A percentile compares a stretch with the other conserved stretches of the same genome.
phyloP scores from a whole-genome alignment of 1,140 invertebrate species.

The Ostrea edulis region DNA sequence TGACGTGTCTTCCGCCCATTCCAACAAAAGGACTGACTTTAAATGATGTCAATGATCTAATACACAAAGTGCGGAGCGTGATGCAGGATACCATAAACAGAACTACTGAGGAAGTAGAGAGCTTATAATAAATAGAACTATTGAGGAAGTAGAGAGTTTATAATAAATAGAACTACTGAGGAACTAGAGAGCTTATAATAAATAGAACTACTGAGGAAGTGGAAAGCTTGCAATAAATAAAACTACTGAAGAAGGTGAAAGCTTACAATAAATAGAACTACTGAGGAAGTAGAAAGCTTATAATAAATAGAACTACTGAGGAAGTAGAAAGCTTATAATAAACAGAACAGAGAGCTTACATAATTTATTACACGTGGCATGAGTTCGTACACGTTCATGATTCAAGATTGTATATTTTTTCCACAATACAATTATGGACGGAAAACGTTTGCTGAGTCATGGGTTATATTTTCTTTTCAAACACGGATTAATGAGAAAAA shows the following conservation, averaged over 20 bases:
- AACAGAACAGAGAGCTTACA: not conserved
- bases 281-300: not conserved
- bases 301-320: too few relatives aligned
- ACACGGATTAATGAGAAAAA: too few relatives aligned
- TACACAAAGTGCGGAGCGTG: not conserved
- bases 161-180: too few relatives aligned
- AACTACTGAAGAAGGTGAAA: not conserved
- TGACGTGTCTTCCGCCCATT: conserved; percentile 12
- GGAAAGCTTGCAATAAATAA: too few relatives aligned
- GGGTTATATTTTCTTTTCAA: too few relatives aligned
- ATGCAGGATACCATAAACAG: not conserved
- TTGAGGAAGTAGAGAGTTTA: not conserved
- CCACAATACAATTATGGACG: too few relatives aligned
- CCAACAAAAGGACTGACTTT: not conserved
- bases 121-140: too few relatives aligned
- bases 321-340: too few relatives aligned
- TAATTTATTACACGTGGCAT: not conserved
- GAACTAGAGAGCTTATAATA: not conserved
- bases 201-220: too few relatives aligned
- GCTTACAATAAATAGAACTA: not conserved
- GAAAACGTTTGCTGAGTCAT: too few relatives aligned
- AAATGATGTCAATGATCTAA: not conserved
- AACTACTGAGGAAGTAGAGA: not conserved
- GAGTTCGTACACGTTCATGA: too few relatives aligned
- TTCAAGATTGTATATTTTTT: too few relatives aligned